Conservation (phyloP, 1,140 invertebrate genomes). For the Zaprionus davidi region DNA sequence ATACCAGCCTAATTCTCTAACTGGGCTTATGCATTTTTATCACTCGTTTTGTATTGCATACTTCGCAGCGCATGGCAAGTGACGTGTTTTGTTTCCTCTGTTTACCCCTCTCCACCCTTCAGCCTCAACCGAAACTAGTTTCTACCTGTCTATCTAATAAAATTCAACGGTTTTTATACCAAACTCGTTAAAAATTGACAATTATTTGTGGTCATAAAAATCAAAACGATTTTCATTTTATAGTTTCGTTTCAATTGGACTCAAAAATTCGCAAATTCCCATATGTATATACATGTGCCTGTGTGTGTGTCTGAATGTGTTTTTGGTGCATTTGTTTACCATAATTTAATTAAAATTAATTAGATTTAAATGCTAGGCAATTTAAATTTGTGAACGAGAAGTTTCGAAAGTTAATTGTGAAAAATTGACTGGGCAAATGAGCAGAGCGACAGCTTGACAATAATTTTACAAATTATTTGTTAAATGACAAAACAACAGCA, state of each 20-base stretch:
- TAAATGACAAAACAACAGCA: slow-evolving; percentile 45
- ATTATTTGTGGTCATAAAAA: slow-evolving; percentile 69
- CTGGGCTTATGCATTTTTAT: not conserved
- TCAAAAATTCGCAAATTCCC: slow-evolving; percentile 43
- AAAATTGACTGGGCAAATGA: slow-evolving; percentile 73
- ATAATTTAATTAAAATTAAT: slow-evolving; percentile 68
- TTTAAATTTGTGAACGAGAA: slow-evolving; percentile 45
- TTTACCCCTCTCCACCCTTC: not conserved
- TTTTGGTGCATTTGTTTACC: slow-evolving; percentile 29
- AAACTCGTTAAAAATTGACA: slow-evolving; percentile 63
- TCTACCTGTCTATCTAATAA: slow-evolving; percentile 15
- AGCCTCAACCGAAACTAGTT: slow-evolving; percentile 1
- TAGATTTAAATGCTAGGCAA: slow-evolving; percentile 60
- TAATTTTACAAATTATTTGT: slow-evolving; percentile 67
- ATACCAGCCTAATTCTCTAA: not conserved
- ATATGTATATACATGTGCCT: not conserved
- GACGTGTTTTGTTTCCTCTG: slow-evolving; percentile 3
- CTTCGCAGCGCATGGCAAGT: slow-evolving; percentile 34
- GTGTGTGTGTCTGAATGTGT: slow-evolving; percentile 9
- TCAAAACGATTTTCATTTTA: slow-evolving; percentile 65
- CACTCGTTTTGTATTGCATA: slow-evolving; percentile 37
- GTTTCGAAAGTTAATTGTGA: slow-evolving; percentile 75
- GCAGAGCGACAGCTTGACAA: slow-evolving; percentile 44
- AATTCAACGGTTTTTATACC: slow-evolving; percentile 47
- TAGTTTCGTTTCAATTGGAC: slow-evolving; percentile 61